Evolutionary conservation across 2,113 vertebrate species (phyloP), one percentile per base, ranked within the genome.

Genomic region (Neotoma lepida): DNA sequence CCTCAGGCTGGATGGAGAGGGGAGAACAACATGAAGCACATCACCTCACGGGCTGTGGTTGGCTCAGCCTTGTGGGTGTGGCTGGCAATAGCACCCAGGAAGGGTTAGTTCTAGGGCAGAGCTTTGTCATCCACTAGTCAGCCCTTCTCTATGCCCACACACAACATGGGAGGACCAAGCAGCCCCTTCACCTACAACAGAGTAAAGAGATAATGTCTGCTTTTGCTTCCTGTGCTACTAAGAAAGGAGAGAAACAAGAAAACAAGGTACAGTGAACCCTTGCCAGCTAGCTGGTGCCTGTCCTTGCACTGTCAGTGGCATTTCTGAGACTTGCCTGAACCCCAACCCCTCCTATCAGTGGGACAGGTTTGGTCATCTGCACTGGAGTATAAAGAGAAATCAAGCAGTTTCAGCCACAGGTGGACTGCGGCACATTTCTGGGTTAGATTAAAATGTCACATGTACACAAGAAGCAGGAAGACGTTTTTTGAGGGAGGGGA

Each of bases 41-140:
- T 73, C 87, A 86, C 74, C 41, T 15, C 26, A 41, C 93, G 71
- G 15, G 66, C 56, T n/a, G 54, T 14, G n/a, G n/a, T n/a, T n/a
- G n/a, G n/a, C n/a, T n/a, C n/a, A n/a, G n/a, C n/a, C n/a, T n/a
- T n/a, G n/a, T n/a, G n/a, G n/a, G n/a, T n/a, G n/a, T n/a, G 92
- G 93, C 96, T 97, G 86, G 96, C 92, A 92, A 96, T 93, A 94
- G 97, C 97, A 97, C 96, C 81, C 95, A 95, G 96, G 97, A 93
- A 93, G 70, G 73, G 94, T 96, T 87, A 95, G 94, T 94, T 93
- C 96, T 96, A 95, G 92, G 95, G 96, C 89, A 96, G 94, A 46
- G 26, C 86, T 91, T 94, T 70, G 95, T 96, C 94, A 91, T 93
- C 86, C 95, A 95, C 97, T 90, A 81, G 94, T 73, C 89, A 92